Percentiles rank a stretch among this genome's conserved stretches.
Evolutionary conservation across 2,797 vertebrate species (phyloP).

Genomic region (Lagocephalus sceleratus): DNA sequence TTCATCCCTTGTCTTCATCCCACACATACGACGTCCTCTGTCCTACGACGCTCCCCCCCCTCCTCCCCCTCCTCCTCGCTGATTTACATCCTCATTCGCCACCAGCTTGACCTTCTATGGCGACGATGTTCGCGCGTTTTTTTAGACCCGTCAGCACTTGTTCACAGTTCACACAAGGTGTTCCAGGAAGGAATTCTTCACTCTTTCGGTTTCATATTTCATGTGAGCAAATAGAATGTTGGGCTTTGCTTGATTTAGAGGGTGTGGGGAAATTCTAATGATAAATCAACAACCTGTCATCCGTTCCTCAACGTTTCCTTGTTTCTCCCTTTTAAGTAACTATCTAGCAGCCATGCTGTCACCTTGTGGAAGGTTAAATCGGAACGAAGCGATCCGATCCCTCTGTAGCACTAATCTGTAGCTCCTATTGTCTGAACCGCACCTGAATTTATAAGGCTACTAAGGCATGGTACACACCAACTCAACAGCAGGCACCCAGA

Average conservation of each 20-base stretch:
- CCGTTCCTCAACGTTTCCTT: constrained; percentile 15
- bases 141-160: constrained; percentile 8
- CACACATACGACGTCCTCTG: constrained; percentile 49
- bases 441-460: too few species aligned
- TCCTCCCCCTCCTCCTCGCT: constrained; percentile 13
- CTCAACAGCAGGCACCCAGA: too few species aligned
- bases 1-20: constrained; percentile 30
- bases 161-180: constrained; percentile 31
- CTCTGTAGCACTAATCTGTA: too few species aligned
- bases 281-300: constrained; percentile 22
- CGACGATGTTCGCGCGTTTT: constrained; percentile 41
- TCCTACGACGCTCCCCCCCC: constrained; percentile 12
- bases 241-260: constrained; percentile 1
- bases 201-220: too few species aligned
- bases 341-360: constrained; percentile 34
- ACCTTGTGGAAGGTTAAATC: constrained; percentile 29
- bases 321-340: constrained; percentile 33
- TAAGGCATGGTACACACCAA: too few species aligned
- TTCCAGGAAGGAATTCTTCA: constrained; percentile 21
- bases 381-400: constrained; percentile 31
- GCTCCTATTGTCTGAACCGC: too few species aligned
- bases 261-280: constrained; percentile 23
- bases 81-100: constrained; percentile 54
- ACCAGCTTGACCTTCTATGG: constrained; percentile 53
- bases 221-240: too few species aligned